Evolutionary conservation across 2,797 vertebrate genomes (phyloP).

Genomic region (Darevskia nairensis): DNA sequence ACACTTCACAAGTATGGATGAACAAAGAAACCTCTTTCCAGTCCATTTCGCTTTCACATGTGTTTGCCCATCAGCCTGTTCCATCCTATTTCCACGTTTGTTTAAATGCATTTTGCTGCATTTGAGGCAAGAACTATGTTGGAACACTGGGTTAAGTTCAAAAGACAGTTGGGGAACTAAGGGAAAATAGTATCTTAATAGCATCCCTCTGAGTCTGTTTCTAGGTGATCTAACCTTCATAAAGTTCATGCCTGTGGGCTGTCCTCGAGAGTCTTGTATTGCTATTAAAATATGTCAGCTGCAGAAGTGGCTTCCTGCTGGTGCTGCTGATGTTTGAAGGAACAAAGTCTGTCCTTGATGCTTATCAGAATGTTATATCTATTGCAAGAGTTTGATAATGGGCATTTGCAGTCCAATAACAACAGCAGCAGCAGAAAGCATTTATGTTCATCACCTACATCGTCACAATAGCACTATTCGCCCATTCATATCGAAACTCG

Average conservation of each 20-base stretch:
- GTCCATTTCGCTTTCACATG: neutral
- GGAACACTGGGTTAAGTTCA: no score
- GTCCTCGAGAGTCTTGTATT: accelerated
- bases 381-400: neutral
- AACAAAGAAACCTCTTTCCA: neutral
- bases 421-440: neutral
- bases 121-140: neutral
- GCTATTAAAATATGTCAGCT: neutral
- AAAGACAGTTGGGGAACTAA: neutral
- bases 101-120: neutral
- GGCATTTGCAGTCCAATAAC: neutral
- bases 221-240: neutral
- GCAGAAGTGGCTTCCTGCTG: neutral
- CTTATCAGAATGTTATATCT: neutral
- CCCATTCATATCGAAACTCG: neutral
- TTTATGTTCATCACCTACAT: neutral
- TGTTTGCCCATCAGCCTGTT: neutral
- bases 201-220: neutral
- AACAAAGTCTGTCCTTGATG: neutral
- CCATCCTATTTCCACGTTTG: neutral
- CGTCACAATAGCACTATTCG: neutral
- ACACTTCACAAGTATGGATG: neutral
- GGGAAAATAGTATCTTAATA: neutral
- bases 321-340: neutral
- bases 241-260: neutral